Base-by-base conservation (phyloP, 2,113 vertebrate genomes). In the Cardinalis cardinalis region DNA sequence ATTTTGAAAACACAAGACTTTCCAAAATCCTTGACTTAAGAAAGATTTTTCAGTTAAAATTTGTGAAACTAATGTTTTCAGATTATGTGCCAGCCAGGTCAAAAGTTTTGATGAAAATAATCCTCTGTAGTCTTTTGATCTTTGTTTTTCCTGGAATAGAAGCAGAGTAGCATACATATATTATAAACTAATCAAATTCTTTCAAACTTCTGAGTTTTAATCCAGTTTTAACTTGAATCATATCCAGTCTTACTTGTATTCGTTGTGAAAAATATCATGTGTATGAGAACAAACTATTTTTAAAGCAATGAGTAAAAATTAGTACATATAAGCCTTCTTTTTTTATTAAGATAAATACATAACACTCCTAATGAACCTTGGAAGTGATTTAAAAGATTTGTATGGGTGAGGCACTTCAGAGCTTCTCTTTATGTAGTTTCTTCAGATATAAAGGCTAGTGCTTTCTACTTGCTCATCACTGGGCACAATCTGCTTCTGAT, bases 111-210 rank as follows among this genome's bases (percentile, higher is more conserved):
- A 63, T 8, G 40, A 59, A 77, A 81, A 26, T 2, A 48, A 40
- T 34, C 3, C 4, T 55, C 20, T 49, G 1, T 29, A 75, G 9
- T n/a, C 7, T 58, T 61, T 2, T 2, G 4, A 59, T 4, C 2
- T 44, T 70, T 83, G 3, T 32, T 25, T 88, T 90, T 53, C 24
- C 20, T 18, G n/a, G 5, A n/a, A 12, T 10, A 74, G 9, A 53
- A 65, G 10, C 18, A 12, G 10, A 49, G 4, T 12, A 31, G 2
- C 34, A 38, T 41, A 55, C 3, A 73, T 64, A 86, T 70, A 66
- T 25, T 2, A 36, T 29, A 77, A 92, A 26, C 2, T 23, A 56
- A 77, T n/a, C 8, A 51, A 65, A 9, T 58, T 59, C 6, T 66
- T 90, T 77, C 29, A 70, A 20, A 64, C 2, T 51, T 72, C 10